Percentiles rank a stretch among this genome's conserved stretches.
phyloP scores from a whole-genome alignment of 2,888 invertebrate species.

The Heterodera filipjevi region DNA sequence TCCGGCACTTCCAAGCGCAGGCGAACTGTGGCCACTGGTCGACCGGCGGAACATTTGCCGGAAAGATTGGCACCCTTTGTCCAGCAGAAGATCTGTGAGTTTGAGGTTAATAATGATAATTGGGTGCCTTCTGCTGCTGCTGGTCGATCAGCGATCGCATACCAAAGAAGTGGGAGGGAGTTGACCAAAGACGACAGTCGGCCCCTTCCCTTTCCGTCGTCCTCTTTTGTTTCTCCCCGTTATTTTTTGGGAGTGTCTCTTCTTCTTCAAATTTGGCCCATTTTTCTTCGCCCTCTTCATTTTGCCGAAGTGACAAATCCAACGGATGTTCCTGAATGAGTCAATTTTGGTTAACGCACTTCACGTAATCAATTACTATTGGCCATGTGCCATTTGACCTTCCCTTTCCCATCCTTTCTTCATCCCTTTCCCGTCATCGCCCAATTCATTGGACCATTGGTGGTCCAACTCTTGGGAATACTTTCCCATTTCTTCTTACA shows the following conservation, averaged over 20 bases:
- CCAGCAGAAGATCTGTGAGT: constrained; percentile 25
- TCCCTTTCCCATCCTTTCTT: not conserved
- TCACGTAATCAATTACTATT: not conserved
- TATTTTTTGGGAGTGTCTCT: not conserved
- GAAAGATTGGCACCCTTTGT: constrained; percentile 41
- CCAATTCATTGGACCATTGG: not conserved
- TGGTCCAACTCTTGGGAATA: not conserved
- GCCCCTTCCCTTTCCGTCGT: not conserved
- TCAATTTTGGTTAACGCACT: not conserved
- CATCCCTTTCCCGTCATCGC: not conserved
- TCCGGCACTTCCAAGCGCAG: constrained; percentile 12
- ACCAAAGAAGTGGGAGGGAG: constrained; percentile 37
- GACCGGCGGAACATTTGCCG: constrained; percentile 26
- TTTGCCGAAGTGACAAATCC: constrained; percentile 14
- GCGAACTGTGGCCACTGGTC: constrained; percentile 28
- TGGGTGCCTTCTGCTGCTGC: no score
- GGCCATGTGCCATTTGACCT: not conserved
- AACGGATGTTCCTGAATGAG: constrained; percentile 20
- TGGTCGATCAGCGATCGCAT: not conserved
- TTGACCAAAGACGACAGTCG: constrained; percentile 34
- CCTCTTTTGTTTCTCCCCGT: not conserved
- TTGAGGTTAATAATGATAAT: no score
- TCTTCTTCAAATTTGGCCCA: not conserved
- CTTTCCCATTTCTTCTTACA: not conserved
- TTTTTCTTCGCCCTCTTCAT: constrained; percentile 12